Percentiles rank a stretch among this genome's conserved stretches.
phyloP scores from a whole-genome alignment of 2,888 invertebrate species.

The Sminthurinus aureus region DNA sequence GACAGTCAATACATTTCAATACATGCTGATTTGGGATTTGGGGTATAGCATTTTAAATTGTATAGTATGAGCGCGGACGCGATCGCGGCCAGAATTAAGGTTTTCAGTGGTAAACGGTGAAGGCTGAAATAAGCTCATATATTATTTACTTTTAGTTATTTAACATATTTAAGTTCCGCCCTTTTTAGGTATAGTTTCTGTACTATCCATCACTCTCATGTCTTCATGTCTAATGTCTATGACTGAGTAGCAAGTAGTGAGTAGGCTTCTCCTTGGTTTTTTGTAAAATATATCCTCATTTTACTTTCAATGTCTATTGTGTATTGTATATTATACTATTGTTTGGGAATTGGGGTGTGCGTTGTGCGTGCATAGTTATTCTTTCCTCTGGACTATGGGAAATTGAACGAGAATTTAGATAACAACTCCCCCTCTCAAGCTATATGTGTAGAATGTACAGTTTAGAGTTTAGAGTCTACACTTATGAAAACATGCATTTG shows the following conservation, averaged over 20 bases:
- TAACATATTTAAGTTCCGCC: neutral
- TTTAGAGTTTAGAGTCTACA: neutral
- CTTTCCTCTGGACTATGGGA: no score
- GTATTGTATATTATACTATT: no score
- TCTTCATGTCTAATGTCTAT: no score
- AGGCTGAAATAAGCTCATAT: slow-evolving; percentile 1
- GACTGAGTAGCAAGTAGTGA: no score
- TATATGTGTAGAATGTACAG: neutral
- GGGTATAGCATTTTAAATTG: neutral
- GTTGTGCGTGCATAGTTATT: no score
- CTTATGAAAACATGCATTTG: no score
- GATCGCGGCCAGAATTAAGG: slow-evolving; percentile 14
- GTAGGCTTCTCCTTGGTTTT: no score
- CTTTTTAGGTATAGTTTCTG: neutral
- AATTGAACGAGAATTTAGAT: no score
- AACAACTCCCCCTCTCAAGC: neutral
- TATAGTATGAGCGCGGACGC: neutral
- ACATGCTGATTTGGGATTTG: neutral
- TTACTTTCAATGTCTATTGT: no score
- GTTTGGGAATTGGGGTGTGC: no score
- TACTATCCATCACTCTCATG: neutral
- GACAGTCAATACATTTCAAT: neutral
- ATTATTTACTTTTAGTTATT: neutral
- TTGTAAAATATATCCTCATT: no score
- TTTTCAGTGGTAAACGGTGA: slow-evolving; percentile 13